Conservation (phyloP, 92 coral and sea anemone genomes). For the Nematostella vectensis region DNA sequence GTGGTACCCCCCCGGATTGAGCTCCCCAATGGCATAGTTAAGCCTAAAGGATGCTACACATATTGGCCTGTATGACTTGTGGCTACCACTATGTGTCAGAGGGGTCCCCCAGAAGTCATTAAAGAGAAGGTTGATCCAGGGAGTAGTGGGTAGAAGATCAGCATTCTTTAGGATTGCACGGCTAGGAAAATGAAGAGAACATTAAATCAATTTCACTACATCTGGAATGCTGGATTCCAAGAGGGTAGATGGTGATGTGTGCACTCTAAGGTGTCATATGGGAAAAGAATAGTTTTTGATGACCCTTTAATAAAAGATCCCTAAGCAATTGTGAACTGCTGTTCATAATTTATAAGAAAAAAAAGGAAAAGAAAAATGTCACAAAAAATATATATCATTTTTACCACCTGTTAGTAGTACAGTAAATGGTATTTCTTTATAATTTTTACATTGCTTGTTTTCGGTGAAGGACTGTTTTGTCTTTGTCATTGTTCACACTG, state of each 20-base stretch:
- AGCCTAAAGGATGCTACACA: slow-evolving; percentile 95
- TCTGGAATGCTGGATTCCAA: background rate
- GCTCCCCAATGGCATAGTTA: slow-evolving; percentile 60
- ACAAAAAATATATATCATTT: no score
- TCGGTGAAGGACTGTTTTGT: no score
- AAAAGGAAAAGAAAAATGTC: no score
- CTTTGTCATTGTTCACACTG: no score
- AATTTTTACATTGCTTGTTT: no score
- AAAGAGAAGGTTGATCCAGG: slow-evolving; percentile 78
- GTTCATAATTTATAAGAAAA: no score
- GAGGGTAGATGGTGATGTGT: background rate
- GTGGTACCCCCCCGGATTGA: slow-evolving; percentile 87
- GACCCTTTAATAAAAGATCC: no score
- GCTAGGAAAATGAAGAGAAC: slow-evolving; percentile 32
- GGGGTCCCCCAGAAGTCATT: slow-evolving; percentile 99
- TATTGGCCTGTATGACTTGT: slow-evolving; percentile 94
- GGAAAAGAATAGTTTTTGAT: no score
- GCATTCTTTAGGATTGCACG: slow-evolving; percentile 91
- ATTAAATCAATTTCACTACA: background rate
- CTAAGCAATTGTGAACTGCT: no score
- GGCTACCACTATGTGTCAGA: slow-evolving; percentile 96
- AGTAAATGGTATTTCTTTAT: no score
- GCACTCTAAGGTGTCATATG: no score
- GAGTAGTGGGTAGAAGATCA: slow-evolving; percentile 75
- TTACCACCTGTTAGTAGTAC: no score